Percentiles rank a stretch among this genome's conserved stretches.
These are phyloP conservation scores for Deroplatys truncata DNA, from an alignment of 2,888 invertebrate genomes.

Conservation along the genomic window DNA sequence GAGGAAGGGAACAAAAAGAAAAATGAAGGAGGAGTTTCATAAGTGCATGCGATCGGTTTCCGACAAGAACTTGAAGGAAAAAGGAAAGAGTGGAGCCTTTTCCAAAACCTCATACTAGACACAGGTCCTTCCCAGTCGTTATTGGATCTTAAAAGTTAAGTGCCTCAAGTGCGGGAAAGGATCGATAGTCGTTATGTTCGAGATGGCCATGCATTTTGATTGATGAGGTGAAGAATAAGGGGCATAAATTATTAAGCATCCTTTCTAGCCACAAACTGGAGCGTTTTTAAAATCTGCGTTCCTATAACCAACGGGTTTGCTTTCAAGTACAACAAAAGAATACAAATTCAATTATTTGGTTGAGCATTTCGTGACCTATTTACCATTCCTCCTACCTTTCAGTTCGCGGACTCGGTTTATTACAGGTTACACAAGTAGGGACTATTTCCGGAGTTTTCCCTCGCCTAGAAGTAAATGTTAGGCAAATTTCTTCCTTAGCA, in stretches of 20 bases:
- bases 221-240: neutral
- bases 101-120: neutral
- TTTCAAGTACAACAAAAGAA: no score
- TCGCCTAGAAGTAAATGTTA: no score
- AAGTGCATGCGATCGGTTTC: neutral
- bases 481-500: no score
- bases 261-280: neutral
- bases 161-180: neutral
- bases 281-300: no score
- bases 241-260: neutral
- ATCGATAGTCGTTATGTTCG: neutral
- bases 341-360: no score
- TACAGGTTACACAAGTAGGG: no score
- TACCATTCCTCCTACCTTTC: no score
- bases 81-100: neutral
- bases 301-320: no score
- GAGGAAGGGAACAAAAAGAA: neutral
- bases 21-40: neutral
- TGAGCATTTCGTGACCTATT: no score
- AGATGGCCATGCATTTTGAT: neutral
- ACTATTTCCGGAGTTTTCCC: no score
- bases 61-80: neutral
- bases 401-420: no score
- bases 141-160: neutral
- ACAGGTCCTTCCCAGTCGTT: neutral